phyloP scores from a whole-genome alignment of 2,113 vertebrate species.

The Prunella fulvescens region DNA sequence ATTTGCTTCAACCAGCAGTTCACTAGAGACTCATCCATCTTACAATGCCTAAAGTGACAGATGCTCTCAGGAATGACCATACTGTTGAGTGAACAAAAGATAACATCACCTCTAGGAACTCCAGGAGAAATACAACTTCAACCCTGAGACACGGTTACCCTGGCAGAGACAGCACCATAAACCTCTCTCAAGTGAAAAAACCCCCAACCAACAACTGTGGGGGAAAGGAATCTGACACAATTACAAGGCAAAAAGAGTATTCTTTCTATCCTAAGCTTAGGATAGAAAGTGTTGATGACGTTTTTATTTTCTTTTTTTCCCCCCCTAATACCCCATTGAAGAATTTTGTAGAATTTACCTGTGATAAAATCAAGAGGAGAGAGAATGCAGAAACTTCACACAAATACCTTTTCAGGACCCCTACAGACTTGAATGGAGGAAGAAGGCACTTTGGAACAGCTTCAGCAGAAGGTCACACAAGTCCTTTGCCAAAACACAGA shows the following conservation, averaged over 20 bases:
- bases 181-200: conserved; percentile 63
- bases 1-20: conserved; percentile 94
- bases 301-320: not conserved
- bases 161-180: conserved; percentile 76
- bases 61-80: conserved; percentile 87
- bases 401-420: not conserved
- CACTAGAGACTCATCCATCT: conserved; percentile 96
- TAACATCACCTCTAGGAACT: conserved; percentile 80
- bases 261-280: not conserved
- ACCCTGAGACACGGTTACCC: conserved; percentile 62
- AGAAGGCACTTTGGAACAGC: not conserved
- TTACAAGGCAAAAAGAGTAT: conserved; percentile 63
- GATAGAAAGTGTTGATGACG: conserved; percentile 28
- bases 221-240: conserved; percentile 64
- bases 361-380: not conserved
- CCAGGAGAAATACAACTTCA: conserved; percentile 74
- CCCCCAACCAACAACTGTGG: not conserved
- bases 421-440: not conserved
- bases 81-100: conserved; percentile 80
- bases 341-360: not conserved
- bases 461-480: not conserved
- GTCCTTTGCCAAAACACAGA: conserved; percentile 15
- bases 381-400: not conserved
- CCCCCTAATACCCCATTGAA: not conserved
- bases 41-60: conserved; percentile 91